Base-by-base conservation (phyloP, 2,888 invertebrate species). In the Dioctria linearis region DNA sequence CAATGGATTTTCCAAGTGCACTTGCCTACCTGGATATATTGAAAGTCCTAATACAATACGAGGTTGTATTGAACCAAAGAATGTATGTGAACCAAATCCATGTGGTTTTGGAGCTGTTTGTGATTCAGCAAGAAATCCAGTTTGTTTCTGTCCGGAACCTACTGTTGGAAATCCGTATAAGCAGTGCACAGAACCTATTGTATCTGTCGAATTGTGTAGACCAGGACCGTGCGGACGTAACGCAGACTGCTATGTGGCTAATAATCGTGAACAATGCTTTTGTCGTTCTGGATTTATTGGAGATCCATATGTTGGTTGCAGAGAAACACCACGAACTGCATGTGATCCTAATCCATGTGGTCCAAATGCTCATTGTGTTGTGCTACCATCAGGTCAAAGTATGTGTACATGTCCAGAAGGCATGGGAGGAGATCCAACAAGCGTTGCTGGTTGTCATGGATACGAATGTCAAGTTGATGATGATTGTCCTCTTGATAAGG, bases 41-140 rank as follows among this genome's bases (percentile, higher is more conserved):
- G 96, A 96, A 89, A 95, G 94, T 87, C 95, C 95, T 0, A 96
- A 96, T 85, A 96, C 96, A 0, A 93, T 96, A 61, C 91, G 96
- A 86, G 96, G 96, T 63, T 96, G 96, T 85, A 90, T 95, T 5
- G 94, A 95, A 87, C 92, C 93, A 82, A 90, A 92, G 80, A 95
- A 96, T 87, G 94, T 94, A 5, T 96, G 96, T 85, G 94, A 95
- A 85, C 95, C 95, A 2, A 95, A 94, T 86, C 94, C 93, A 5
- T 96, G 96, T 85, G 96, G 96, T 39, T 87, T 89, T 40, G 94
- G 94, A 66, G 96, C 96, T 63, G 90, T 93, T 57, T 96, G 96
- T 86, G 95, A 96, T 88, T 93, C 95, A 40, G 92, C 93, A 81
- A 92, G 94, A 85, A 91, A 91, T 83, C 96, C 96, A 37, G 92